Base-by-base conservation (phyloP, 2,888 invertebrate genomes). In the Alviniconcha strummeri region DNA sequence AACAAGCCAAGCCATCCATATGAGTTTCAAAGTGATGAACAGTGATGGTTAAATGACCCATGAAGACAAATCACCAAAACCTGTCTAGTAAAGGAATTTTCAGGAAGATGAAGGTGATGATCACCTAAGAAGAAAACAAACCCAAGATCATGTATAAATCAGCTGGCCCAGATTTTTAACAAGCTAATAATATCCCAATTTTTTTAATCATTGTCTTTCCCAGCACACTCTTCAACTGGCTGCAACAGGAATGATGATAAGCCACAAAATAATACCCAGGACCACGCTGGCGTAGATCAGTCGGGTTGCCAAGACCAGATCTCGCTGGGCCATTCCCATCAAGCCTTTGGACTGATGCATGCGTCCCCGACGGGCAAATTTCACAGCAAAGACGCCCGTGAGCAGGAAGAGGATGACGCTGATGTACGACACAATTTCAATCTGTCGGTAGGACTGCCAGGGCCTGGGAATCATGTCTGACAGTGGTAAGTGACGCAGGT, bases 281-380 rank as follows among this genome's bases (percentile, higher is more conserved):
- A 78, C 88, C 78, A 91, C 82, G 81, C 90, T 90, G 19, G 88
- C 85, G 79, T 92, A 92, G 78, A 91, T 90, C 54, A 89, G 85
- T 54, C 89, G 88, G 4, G 88, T 89, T 5, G 92, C 90, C 75
- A 87, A 82, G 71, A 87, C 89, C 71, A 90, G 87, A 84, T 91
- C 89, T 84, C 89, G 88, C 88, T 92, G 91, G 17, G 91, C 91
- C 83, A 91, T 86, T 15, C 91, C 92, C 86, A 91, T 90, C 64
- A 92, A 84, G 1, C 92, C 92, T 85, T 92, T 92, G 71, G 89
- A 89, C 82, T 91, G 90, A 17, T 90, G 90, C 78, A 88, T 86
- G 83, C 88, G 89, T 0, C 91, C 91, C 64, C 88, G 87, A 82
- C 87, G 86, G 1, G 90, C 90, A 84, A 90, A 89, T 19, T 89